A percentile compares a stretch with the other conserved stretches of the same genome.
Evolutionary conservation across 2,888 invertebrate genomes (phyloP).

Genomic region (Thymelicus acteon): DNA sequence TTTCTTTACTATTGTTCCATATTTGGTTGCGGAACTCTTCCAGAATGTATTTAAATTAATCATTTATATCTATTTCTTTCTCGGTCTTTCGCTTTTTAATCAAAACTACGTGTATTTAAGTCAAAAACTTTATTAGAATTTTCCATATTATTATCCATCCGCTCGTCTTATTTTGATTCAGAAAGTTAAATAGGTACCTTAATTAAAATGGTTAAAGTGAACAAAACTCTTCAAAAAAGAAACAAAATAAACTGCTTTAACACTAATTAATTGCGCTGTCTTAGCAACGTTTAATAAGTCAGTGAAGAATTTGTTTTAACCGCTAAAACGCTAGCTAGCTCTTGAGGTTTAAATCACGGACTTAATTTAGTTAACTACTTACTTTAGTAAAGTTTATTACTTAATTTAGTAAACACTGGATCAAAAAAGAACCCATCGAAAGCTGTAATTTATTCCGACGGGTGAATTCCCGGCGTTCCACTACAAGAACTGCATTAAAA

Average conservation of each 20-base stretch:
- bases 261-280: conserved; percentile 35
- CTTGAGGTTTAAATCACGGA: conserved; percentile 41
- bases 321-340: conserved; percentile 29
- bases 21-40: conserved; percentile 14
- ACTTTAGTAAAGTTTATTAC: too few species aligned
- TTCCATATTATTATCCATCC: too few species aligned
- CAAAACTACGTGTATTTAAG: too few species aligned
- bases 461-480: conserved; percentile 51
- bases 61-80: too few species aligned
- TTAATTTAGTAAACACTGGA: conserved; percentile 45
- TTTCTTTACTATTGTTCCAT: conserved; percentile 30
- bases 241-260: conserved; percentile 13
- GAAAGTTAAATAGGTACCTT: too few species aligned
- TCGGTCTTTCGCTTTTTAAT: neutral
- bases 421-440: conserved; percentile 42
- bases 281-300: conserved; percentile 31
- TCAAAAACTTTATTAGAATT: too few species aligned
- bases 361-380: conserved; percentile 46
- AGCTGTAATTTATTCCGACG: conserved; percentile 45
- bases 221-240: conserved; percentile 4
- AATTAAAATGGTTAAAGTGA: too few species aligned
- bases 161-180: too few species aligned
- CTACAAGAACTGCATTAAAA: conserved; percentile 60
- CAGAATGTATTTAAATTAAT: conserved; percentile 15
- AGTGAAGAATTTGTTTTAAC: conserved; percentile 26